Conservation (phyloP, 2,113 vertebrate genomes). For the Cheilinus undulatus region DNA sequence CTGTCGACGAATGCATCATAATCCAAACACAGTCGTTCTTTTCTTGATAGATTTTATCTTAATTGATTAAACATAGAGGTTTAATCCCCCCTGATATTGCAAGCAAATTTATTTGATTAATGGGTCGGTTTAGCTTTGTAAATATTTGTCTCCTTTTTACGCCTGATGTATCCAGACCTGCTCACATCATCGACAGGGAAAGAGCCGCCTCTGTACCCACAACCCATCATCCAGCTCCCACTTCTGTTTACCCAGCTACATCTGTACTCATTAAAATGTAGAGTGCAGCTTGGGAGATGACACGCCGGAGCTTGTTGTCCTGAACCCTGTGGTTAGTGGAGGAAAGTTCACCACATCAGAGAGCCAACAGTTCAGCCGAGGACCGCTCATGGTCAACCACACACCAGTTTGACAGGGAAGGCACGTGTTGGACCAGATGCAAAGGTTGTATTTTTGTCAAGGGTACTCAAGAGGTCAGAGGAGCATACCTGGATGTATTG, state of each 20-base stretch:
- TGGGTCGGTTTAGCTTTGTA: slow-evolving; percentile 19
- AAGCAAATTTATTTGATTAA: slow-evolving; percentile 16
- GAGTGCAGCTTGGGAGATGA: slow-evolving; percentile 53
- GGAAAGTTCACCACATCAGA: slow-evolving; percentile 53
- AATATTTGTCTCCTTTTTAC: slow-evolving; percentile 50
- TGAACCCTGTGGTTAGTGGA: slow-evolving; percentile 43
- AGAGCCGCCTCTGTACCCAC: slow-evolving; percentile 35
- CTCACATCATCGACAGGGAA: slow-evolving; percentile 18
- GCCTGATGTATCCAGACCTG: slow-evolving; percentile 3
- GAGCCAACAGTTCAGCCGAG: slow-evolving; percentile 2
- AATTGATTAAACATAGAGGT: neutral
- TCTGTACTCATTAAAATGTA: slow-evolving; percentile 66
- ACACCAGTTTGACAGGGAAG: neutral
- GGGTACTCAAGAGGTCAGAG: neutral
- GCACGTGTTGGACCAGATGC: neutral
- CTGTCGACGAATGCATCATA: slow-evolving; percentile 14
- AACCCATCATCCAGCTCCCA: slow-evolving; percentile 51
- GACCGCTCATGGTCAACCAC: slow-evolving; percentile 10
- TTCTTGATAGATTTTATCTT: neutral
- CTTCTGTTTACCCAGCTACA: slow-evolving; percentile 61
- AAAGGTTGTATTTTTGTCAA: neutral
- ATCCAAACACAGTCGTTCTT: neutral
- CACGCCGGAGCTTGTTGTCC: slow-evolving; percentile 15
- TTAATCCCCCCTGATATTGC: neutral
- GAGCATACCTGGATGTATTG: neutral